Evolutionary conservation across 2,113 vertebrate genomes (phyloP).

Genomic region (Uria lomvia): DNA sequence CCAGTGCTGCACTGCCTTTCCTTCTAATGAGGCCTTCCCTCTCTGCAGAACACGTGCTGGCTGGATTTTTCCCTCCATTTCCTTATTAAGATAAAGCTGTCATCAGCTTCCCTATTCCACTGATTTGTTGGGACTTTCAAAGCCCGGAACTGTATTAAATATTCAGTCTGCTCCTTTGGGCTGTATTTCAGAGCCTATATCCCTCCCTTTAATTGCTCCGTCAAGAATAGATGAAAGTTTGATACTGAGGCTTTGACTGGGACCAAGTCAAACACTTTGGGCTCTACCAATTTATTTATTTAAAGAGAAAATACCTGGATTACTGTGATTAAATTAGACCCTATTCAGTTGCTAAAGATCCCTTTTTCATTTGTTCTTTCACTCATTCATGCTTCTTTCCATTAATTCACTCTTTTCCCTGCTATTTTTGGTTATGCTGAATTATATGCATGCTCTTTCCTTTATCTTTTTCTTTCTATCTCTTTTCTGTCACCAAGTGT

Average conservation of each 20-base stretch:
- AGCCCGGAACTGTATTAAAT: slow-evolving; percentile 55
- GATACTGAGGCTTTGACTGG: slow-evolving; percentile 23
- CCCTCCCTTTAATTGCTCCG: slow-evolving; percentile 61
- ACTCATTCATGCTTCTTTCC: background rate
- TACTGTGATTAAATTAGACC: slow-evolving; percentile 6
- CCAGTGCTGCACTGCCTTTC: background rate
- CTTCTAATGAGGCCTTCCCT: background rate
- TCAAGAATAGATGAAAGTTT: slow-evolving; percentile 55
- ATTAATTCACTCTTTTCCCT: background rate
- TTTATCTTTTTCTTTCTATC: background rate
- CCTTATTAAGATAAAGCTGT: slow-evolving; percentile 49
- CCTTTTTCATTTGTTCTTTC: background rate
- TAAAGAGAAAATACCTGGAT: background rate
- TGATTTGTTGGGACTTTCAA: slow-evolving; percentile 59
- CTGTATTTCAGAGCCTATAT: slow-evolving; percentile 31
- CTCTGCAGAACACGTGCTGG: background rate
- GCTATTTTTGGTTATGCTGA: background rate
- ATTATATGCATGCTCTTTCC: background rate
- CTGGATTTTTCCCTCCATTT: background rate
- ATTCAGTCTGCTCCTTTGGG: slow-evolving; percentile 54
- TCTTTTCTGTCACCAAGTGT: background rate
- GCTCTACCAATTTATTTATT: slow-evolving; percentile 16
- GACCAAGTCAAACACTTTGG: slow-evolving; percentile 1
- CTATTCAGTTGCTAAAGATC: background rate
- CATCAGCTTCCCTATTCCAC: slow-evolving; percentile 34